Evolutionary conservation across 35 echinoderm and acorn worm species (phyloP).

Genomic region (Ptychodera flava): DNA sequence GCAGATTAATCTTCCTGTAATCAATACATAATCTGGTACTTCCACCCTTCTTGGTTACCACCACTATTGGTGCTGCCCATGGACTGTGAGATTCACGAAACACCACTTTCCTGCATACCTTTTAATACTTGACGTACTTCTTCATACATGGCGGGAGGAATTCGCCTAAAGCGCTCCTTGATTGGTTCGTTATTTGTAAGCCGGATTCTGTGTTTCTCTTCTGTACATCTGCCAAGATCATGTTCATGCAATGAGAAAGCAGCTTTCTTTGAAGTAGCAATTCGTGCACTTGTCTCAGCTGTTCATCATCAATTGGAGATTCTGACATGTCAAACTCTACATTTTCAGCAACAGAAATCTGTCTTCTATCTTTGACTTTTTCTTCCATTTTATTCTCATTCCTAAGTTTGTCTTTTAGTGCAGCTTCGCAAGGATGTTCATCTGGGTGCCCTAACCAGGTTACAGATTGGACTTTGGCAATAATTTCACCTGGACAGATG

Average conservation of each 20-base stretch:
- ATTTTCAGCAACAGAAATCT: too few relatives aligned
- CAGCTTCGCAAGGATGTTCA: too few relatives aligned
- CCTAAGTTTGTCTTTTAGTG: too few relatives aligned
- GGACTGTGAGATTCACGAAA: constrained; percentile 51
- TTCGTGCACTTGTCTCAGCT: constrained; percentile 11
- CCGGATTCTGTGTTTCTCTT: constrained; percentile 16
- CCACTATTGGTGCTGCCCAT: constrained; percentile 32
- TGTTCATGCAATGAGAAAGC: background rate
- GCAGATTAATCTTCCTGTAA: constrained; percentile 32
- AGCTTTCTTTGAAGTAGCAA: background rate
- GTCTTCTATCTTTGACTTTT: background rate
- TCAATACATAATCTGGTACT: constrained; percentile 40
- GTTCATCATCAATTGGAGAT: background rate
- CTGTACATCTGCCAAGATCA: constrained; percentile 16
- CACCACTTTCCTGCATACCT: constrained; percentile 22
- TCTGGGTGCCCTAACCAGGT: too few relatives aligned
- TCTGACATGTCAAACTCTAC: background rate
- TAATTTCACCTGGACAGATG: too few relatives aligned
- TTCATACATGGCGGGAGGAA: constrained; percentile 40
- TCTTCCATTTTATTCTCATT: too few relatives aligned
- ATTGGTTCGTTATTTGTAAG: constrained; percentile 9
- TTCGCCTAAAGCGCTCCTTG: constrained; percentile 32
- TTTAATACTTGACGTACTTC: constrained; percentile 34
- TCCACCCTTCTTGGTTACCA: constrained; percentile 59
- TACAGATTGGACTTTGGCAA: too few relatives aligned